Evolutionary conservation across 2,797 vertebrate species (phyloP), one percentile per base, ranked within the genome.

Genomic region (Acanthurus tractus): DNA sequence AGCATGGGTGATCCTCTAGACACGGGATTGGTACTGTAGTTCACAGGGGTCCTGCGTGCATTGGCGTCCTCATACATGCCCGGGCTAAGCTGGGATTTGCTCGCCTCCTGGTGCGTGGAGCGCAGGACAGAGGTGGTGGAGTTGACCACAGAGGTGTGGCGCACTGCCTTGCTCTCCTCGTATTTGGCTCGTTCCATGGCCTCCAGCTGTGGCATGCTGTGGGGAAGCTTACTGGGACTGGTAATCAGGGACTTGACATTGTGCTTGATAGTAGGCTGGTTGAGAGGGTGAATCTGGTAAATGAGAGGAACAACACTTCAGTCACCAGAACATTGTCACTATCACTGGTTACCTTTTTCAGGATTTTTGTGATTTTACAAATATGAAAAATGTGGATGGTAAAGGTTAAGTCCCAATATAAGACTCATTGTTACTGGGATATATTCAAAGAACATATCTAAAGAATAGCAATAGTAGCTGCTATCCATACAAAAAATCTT

Each of bases 221-320:
- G 97, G 40, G 96, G 83, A 48, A 97, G 93, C 88, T 98, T 99
- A 83, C 92, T 94, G 49, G 98, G 96, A 87, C 96, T 97, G 67
- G 98, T 98, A 93, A 99, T 98, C 63, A 99, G 93, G 58, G 98
- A 99, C 94, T 99, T 99, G 84, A 99, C 98, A 25, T 99, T 99
- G 93, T 99, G 98, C 93, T 99, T 99, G 93, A 99, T 98, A 74
- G 97, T 91, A 11, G 97, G 94, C 82, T 97, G 97, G 89, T 88
- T 94, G 84, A 96, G 90, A 80, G 95, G 83, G 70, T 94, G 95
- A 83, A 95, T 96, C 94, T 99, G 96, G 73, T 93, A 94, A 88
- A 96, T 87, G 65, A 94, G 95, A 68, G 14, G 34, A 23, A 72
- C 3, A n/a, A 25, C 11, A 42, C 8, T 23, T 79, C 23, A 64